Conservation (phyloP, 2,888 invertebrate genomes). For the Chironomus riparius region DNA sequence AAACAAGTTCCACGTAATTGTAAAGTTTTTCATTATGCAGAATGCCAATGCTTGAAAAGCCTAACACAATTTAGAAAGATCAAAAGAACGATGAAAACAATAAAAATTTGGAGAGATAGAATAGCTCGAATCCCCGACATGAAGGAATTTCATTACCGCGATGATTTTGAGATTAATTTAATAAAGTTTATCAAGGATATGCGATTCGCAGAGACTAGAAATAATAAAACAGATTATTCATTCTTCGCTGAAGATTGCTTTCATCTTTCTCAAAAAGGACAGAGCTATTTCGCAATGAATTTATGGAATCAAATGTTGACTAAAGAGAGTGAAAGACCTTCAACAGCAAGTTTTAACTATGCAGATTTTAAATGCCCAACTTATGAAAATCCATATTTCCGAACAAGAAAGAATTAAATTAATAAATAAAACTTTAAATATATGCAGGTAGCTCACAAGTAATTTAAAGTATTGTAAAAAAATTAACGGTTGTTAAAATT, state of each 20-base stretch:
- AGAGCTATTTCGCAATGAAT: constrained; percentile 44
- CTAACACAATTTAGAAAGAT: constrained; percentile 34
- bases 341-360: constrained; percentile 35
- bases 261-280: constrained; percentile 39
- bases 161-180: constrained; percentile 51
- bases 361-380: constrained; percentile 37
- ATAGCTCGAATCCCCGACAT: constrained; percentile 45
- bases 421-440: constrained; percentile 35
- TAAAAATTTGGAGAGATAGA: constrained; percentile 46
- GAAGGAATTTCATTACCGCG: constrained; percentile 37
- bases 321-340: constrained; percentile 44
- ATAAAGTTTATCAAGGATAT: constrained; percentile 45
- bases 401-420: too few species aligned
- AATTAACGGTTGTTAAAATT: neutral
- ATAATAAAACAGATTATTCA: constrained; percentile 44
- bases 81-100: constrained; percentile 41
- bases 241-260: constrained; percentile 54
- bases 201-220: constrained; percentile 39
- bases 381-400: constrained; percentile 31
- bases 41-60: constrained; percentile 51
- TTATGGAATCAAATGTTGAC: constrained; percentile 55
- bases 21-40: constrained; percentile 39
- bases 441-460: too few species aligned
- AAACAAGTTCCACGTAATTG: constrained; percentile 42
- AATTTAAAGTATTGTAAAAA: neutral